phyloP scores from a whole-genome alignment of 2,113 vertebrate genomes.

The Thunnus maccoyii region DNA sequence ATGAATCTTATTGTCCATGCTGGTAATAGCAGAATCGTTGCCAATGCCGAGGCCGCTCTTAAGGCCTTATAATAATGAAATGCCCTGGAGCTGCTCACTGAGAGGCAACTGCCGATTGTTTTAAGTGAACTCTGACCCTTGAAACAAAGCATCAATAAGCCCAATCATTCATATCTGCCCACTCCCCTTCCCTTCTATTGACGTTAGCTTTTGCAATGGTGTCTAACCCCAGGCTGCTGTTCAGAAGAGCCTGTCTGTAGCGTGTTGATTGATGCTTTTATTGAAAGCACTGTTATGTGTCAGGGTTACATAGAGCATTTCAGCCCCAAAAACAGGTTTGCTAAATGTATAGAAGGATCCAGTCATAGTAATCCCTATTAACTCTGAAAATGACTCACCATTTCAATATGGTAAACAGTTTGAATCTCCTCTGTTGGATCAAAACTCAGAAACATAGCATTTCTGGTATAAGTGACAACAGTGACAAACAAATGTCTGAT shows the following conservation, averaged over 20 bases:
- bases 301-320: neutral
- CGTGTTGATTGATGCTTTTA: neutral
- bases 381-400: neutral
- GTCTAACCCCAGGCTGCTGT: conserved; percentile 34
- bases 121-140: conserved; percentile 52
- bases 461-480: neutral
- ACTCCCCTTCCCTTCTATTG: neutral
- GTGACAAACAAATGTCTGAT: neutral
- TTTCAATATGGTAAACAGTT: neutral
- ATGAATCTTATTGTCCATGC: conserved; percentile 15
- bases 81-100: conserved; percentile 19
- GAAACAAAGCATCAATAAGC: conserved; percentile 38
- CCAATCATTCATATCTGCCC: conserved; percentile 28
- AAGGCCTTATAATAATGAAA: conserved; percentile 41
- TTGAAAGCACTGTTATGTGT: neutral
- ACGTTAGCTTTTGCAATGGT: neutral
- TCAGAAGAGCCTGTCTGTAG: conserved; percentile 11
- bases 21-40: conserved; percentile 32
- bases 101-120: conserved; percentile 35
- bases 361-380: neutral
- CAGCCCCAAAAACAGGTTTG: neutral
- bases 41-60: conserved; percentile 6
- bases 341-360: neutral
- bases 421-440: neutral
- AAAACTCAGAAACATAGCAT: neutral